A percentile compares a stretch with the other conserved stretches of the same genome.
Evolutionary conservation across 2,113 vertebrate species (phyloP).

Genomic region (Lasiurus cinereus): DNA sequence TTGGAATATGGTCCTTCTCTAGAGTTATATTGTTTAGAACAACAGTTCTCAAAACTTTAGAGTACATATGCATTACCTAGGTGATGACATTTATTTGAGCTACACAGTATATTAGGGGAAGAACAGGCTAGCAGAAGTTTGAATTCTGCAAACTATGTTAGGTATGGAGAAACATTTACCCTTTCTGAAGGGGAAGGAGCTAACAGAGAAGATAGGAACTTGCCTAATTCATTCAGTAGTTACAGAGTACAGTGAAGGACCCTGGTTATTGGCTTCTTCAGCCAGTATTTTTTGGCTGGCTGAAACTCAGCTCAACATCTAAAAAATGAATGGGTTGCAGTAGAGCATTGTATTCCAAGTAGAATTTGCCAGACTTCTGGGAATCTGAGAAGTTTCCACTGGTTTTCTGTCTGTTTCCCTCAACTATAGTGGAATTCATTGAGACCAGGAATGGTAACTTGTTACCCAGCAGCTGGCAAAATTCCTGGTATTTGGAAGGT

Average conservation of each 20-base stretch:
- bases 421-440: neutral
- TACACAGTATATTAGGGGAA: neutral
- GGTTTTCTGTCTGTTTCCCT: constrained; percentile 24
- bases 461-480: neutral
- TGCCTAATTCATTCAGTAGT: neutral
- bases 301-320: neutral
- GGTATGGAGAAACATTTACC: neutral
- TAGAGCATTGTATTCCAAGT: constrained; percentile 7
- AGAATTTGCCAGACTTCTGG: constrained; percentile 58
- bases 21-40: neutral
- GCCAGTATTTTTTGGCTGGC: neutral
- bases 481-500: constrained; percentile 58
- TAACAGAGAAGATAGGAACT: neutral
- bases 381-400: constrained; percentile 54
- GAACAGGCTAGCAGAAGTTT: neutral
- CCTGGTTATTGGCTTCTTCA: neutral
- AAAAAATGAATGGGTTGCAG: constrained; percentile 17
- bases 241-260: neutral
- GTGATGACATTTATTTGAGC: neutral
- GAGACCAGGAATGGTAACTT: neutral
- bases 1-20: neutral
- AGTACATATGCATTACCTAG: neutral
- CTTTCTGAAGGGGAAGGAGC: neutral
- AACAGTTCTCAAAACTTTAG: neutral
- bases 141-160: neutral